A percentile compares a stretch with the other conserved stretches of the same genome.
Conservation (phyloP, 2,888 invertebrate species). For the Diaprepes abbreviatus region DNA sequence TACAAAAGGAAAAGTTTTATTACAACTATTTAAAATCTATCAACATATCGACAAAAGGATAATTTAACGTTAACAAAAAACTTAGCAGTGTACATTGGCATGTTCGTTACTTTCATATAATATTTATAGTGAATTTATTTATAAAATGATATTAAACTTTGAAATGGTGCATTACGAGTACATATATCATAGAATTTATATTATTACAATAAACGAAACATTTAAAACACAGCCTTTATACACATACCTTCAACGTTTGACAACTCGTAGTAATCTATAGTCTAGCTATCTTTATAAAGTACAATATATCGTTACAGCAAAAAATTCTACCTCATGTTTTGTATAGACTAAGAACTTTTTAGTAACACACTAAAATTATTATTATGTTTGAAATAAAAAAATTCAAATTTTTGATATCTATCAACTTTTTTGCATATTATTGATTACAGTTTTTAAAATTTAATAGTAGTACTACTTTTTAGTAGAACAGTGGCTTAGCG, state of each 20-base stretch:
- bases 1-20: slow-evolving; percentile 4
- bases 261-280: slow-evolving; percentile 3
- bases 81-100: slow-evolving; percentile 20
- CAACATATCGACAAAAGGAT: slow-evolving; percentile 15
- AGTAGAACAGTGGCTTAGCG: too few species aligned
- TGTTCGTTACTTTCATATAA: slow-evolving; percentile 5
- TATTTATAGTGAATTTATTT: background rate
- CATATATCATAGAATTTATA: background rate
- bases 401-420: too few species aligned
- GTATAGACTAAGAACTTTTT: too few species aligned
- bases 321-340: too few species aligned
- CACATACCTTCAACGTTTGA: slow-evolving; percentile 31
- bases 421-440: too few species aligned
- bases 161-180: background rate
- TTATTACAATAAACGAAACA: slow-evolving; percentile 1
- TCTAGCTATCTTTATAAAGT: background rate
- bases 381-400: too few species aligned
- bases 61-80: slow-evolving; percentile 5
- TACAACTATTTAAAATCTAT: slow-evolving; percentile 23
- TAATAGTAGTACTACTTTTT: too few species aligned
- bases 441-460: too few species aligned
- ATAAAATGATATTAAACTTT: slow-evolving; percentile 7
- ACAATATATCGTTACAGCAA: background rate
- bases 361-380: too few species aligned
- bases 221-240: slow-evolving; percentile 41